Conservation (phyloP, 2,888 invertebrate species). For the Monoplex corrugatus region DNA sequence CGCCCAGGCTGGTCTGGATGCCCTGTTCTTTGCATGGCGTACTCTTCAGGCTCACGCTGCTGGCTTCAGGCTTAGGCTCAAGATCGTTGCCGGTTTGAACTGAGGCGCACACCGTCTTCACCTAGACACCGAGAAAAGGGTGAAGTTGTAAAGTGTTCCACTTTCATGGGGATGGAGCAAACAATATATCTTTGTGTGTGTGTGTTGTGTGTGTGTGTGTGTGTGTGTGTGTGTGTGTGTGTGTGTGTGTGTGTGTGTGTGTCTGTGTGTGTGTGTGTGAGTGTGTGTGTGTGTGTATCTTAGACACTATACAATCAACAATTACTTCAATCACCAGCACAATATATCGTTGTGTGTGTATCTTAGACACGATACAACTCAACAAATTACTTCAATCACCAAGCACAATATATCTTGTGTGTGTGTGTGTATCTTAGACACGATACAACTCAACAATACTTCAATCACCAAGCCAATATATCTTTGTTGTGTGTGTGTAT, state of each 20-base stretch:
- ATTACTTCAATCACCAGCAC: too few species aligned
- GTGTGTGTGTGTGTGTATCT: not conserved
- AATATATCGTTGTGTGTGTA: too few species aligned
- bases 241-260: slow-evolving; percentile 7
- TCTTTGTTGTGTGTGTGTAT: too few species aligned
- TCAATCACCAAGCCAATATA: too few species aligned
- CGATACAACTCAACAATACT: too few species aligned
- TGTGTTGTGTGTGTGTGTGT: not conserved
- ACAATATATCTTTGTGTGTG: too few species aligned
- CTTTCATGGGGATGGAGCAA: not conserved
- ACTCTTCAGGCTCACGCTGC: not conserved
- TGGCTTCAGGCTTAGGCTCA: not conserved
- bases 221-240: not conserved
- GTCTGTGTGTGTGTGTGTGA: slow-evolving; percentile 23
- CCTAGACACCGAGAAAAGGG: not conserved
- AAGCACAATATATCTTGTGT: too few species aligned
- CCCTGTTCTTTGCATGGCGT: slow-evolving; percentile 37
- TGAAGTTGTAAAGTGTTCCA: not conserved
- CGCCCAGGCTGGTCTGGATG: slow-evolving; percentile 41
- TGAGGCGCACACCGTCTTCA: slow-evolving; percentile 40
- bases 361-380: too few species aligned
- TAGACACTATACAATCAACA: too few species aligned
- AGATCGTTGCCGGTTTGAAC: slow-evolving; percentile 45
- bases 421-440: too few species aligned
- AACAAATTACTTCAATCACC: too few species aligned